These are phyloP conservation scores for Unio delphinus DNA, from an alignment of 2,888 invertebrate species.

Conservation along the genomic window DNA sequence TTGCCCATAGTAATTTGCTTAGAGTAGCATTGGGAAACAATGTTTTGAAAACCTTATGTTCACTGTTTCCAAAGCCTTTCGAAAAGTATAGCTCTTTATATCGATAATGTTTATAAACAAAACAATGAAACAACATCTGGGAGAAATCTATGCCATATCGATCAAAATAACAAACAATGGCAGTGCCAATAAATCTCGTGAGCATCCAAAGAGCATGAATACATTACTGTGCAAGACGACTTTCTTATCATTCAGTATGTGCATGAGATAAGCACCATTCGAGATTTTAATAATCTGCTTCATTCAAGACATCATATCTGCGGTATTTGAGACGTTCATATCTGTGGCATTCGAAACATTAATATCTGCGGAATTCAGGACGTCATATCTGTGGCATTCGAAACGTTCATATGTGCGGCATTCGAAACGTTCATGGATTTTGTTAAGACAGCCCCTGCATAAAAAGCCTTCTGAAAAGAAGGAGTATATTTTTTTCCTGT, in stretches of 20 bases:
- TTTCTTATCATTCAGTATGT: slow-evolving; percentile 35
- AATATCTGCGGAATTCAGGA: too few species aligned
- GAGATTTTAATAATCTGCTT: too few species aligned
- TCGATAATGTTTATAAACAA: slow-evolving; percentile 45
- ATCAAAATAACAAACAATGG: slow-evolving; percentile 47
- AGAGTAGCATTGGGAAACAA: slow-evolving; percentile 38
- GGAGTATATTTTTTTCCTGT: too few species aligned
- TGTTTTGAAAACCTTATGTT: slow-evolving; percentile 42
- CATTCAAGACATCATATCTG: too few species aligned
- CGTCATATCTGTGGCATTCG: too few species aligned
- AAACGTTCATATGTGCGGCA: too few species aligned
- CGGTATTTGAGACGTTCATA: too few species aligned
- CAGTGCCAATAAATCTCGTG: slow-evolving; percentile 48
- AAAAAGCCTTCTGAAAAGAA: too few species aligned
- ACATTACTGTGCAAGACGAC: slow-evolving; percentile 44
- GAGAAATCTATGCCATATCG: slow-evolving; percentile 31
- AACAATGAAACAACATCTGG: slow-evolving; percentile 48
- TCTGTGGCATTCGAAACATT: too few species aligned
- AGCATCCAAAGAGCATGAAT: slow-evolving; percentile 32
- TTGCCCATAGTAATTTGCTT: slow-evolving; percentile 45
- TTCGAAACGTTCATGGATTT: too few species aligned
- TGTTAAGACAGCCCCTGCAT: too few species aligned
- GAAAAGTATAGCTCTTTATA: slow-evolving; percentile 42
- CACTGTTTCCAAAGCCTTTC: slow-evolving; percentile 52
- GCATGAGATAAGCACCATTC: neutral